Base-by-base conservation (phyloP, 1,140 invertebrate species). In the Pseudomyrmex cubaensis region DNA sequence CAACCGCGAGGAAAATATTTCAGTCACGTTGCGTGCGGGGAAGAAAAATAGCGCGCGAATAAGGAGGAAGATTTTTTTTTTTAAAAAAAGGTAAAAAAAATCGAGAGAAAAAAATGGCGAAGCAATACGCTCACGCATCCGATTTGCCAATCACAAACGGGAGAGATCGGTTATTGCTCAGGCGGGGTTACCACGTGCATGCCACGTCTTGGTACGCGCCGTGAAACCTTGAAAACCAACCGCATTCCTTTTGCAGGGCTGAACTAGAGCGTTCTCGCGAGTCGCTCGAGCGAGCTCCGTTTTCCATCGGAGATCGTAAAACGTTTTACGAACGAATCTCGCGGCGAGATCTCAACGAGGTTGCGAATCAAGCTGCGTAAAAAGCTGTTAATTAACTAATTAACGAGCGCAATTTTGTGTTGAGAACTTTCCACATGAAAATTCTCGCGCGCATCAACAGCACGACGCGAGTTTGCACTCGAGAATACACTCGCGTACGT, bases 181-280 rank as follows among this genome's bases (percentile, higher is more conserved):
- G 57, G 56, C 50, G 20, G 44, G 61, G 66, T 87, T 87, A 77
- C 77, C 83, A 87, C 63, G 83, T 77, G 86, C 83, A 83, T 83
- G 83, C 61, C 86, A 78, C 87, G 83, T 87, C 87, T 86, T 88
- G 87, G 83, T 88, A 88, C 87, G 86, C 67, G 72, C 61, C 75
- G 50, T 59, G 20, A 66, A 88, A 88, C 87, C 87, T 88, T 88
- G 87, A 88, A 88, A 88, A 78, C 62, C 56, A 48, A 69, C 73
- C 70, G 52, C 87, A 85, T 88, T 88, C 86, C 87, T 88, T 85
- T 72, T 75, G 77, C 77, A 88, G 87, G 86, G 78, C 61, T 87
- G 66, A 87, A 87, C 66, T 73, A 67, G 83, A 88, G 72, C 86
- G 67, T 82, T 82, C 76, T 52, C 76, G 76, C 64, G 35, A 35